These are phyloP conservation scores for Pterocles orientalis DNA, from an alignment of 2,113 vertebrate genomes.

Conservation along the genomic window DNA sequence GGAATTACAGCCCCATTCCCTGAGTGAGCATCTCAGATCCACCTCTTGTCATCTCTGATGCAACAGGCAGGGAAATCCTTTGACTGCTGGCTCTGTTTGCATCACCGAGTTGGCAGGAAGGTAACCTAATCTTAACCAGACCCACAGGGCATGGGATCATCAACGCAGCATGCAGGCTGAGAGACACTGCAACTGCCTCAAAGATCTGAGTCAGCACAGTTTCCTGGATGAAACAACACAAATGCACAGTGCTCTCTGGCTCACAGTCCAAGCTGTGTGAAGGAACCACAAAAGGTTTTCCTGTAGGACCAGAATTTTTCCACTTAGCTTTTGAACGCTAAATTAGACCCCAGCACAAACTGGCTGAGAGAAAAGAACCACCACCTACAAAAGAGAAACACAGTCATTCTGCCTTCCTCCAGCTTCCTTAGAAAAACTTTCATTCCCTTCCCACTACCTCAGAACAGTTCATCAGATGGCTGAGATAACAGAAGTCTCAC, in stretches of 20 bases:
- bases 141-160: neutral
- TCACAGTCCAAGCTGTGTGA: neutral
- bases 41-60: neutral
- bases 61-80: neutral
- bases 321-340: neutral
- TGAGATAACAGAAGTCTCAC: neutral
- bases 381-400: neutral
- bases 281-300: neutral
- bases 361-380: neutral
- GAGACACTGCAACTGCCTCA: neutral
- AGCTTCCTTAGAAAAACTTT: neutral
- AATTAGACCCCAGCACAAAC: neutral
- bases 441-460: neutral
- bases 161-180: neutral
- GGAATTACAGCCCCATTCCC: neutral
- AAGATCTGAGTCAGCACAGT: neutral
- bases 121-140: neutral
- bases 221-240: conserved; percentile 9
- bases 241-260: neutral
- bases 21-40: neutral
- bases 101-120: neutral
- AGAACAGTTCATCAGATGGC: neutral
- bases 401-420: neutral
- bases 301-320: neutral
- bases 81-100: accelerated